Base-by-base conservation (phyloP, 1,140 invertebrate species). In the Tenebrio molitor region DNA sequence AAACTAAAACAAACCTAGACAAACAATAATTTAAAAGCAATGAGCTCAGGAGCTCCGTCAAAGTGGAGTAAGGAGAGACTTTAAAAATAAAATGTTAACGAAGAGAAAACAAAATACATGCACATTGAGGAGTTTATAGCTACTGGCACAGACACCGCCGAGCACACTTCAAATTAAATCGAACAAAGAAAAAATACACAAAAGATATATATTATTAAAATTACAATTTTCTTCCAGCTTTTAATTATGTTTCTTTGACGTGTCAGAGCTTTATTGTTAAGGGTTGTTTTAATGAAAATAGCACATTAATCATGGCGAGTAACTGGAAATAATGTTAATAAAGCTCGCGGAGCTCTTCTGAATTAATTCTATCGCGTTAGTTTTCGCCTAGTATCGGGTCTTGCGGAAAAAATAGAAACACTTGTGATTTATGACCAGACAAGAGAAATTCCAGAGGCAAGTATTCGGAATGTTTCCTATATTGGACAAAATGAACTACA, bases 221-320 rank as follows among this genome's bases (percentile, higher is more conserved):
- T 33, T 33, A 33, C 29, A 33, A 10, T n/a, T 33, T 33, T 33
- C 29, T 33, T 33, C 12, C 7, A 12, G 42, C 42, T 15, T 46
- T 46, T 46, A 46, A 46, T 46, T 46, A 46, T 46, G 16, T 50
- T 50, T 50, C 44, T 50, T 17, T 50, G 44, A 50, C 44, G 44
- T 17, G 16, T 46, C 16, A 7, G 42, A 46, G 17, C 44, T 50
- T 50, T 21, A 23, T 50, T 50, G 29, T 33, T 33, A 33, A 33
- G 29, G 29, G 29, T 33, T 33, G 44, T 50, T 50, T 50, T 50
- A 50, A 50, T 50, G 44, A 50, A 50, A 50, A 10, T 17, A 10
- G 12, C 14, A 50, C 44, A 50, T 50, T 50, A 50, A 50, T 50
- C 44, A 50, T 50, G 15, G 10, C 44, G 8, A n/a, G 44, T 5